Evolutionary conservation across 2,888 invertebrate species (phyloP).

Genomic region (Galerucella nymphaeae): DNA sequence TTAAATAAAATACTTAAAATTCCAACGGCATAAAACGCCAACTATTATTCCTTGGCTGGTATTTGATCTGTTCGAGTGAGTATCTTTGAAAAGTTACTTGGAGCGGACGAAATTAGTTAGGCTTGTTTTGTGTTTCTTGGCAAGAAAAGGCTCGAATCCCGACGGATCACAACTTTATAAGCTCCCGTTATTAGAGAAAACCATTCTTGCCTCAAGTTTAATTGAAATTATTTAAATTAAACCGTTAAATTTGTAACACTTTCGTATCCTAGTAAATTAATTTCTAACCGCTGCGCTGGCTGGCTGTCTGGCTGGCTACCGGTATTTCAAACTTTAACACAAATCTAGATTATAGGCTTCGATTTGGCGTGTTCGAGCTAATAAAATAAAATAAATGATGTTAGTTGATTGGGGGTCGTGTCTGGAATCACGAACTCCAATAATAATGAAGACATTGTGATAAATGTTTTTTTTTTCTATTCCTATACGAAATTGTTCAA

Average conservation of each 20-base stretch:
- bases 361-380: slow-evolving; percentile 26
- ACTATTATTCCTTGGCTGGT: slow-evolving; percentile 28
- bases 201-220: slow-evolving; percentile 46
- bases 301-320: slow-evolving; percentile 1
- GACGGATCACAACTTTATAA: slow-evolving; percentile 42
- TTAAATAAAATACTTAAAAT: slow-evolving; percentile 18
- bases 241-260: slow-evolving; percentile 35
- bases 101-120: slow-evolving; percentile 38
- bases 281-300: slow-evolving; percentile 28
- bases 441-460: neutral
- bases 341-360: slow-evolving; percentile 27
- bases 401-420: slow-evolving; percentile 2
- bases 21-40: slow-evolving; percentile 18
- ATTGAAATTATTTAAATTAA: slow-evolving; percentile 52
- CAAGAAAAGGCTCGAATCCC: slow-evolving; percentile 34
- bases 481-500: neutral
- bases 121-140: slow-evolving; percentile 41
- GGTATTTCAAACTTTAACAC: slow-evolving; percentile 21
- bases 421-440: neutral
- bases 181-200: slow-evolving; percentile 41
- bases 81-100: slow-evolving; percentile 29
- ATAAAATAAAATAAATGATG: slow-evolving; percentile 22
- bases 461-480: neutral
- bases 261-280: slow-evolving; percentile 34
- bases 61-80: slow-evolving; percentile 32